Percentiles rank a stretch among this genome's conserved stretches.
These are phyloP conservation scores for Emydoidea blandingii DNA, from an alignment of 2,797 vertebrate species.

Conservation along the genomic window DNA sequence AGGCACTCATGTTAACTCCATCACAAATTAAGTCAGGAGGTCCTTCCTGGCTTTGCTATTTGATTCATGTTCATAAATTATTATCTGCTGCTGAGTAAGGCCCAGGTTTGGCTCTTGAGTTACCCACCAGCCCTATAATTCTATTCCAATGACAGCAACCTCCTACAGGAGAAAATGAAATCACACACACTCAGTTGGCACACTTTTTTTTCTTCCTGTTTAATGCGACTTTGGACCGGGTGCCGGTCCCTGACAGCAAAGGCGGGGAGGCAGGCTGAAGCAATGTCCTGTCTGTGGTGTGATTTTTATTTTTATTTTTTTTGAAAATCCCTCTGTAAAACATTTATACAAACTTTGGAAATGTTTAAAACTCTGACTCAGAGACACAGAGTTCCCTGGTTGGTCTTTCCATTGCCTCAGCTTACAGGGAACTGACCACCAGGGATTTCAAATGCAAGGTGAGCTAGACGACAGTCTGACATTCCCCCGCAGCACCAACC, in stretches of 20 bases:
- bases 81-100: not conserved
- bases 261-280: not conserved
- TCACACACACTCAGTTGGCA: not conserved
- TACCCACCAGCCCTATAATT: not conserved
- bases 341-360: not conserved
- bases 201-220: not conserved
- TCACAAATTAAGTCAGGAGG: not conserved
- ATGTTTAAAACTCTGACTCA: not conserved
- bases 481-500: not conserved
- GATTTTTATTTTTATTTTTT: too few species aligned
- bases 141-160: not conserved
- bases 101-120: not conserved
- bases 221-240: not conserved
- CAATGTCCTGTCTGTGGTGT: not conserved
- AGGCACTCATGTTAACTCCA: not conserved
- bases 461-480: not conserved
- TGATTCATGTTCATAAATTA: too few species aligned
- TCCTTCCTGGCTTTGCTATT: not conserved
- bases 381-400: not conserved
- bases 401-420: not conserved
- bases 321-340: not conserved
- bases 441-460: not conserved
- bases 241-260: not conserved
- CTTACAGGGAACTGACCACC: not conserved
- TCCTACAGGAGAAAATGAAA: not conserved